Evolutionary conservation across 2,113 vertebrate genomes (phyloP).

Genomic region (Scomber scombrus): DNA sequence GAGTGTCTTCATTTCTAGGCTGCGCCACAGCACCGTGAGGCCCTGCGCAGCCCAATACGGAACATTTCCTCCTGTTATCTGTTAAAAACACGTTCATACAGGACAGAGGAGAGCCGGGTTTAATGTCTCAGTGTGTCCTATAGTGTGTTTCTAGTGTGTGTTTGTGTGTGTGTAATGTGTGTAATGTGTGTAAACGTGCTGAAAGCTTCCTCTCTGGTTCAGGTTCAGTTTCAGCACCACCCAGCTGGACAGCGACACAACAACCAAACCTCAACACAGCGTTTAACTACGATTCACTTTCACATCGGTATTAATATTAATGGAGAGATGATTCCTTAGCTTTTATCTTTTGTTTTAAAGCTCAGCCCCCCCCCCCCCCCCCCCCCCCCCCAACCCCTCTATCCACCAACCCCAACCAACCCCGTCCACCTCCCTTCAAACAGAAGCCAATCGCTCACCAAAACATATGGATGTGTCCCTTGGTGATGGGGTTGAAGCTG

Average conservation of each 20-base stretch:
- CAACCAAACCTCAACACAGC: not conserved
- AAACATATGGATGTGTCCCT: constrained; percentile 98
- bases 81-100: not conserved
- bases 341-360: too few relatives aligned
- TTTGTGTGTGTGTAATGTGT: not conserved
- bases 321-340: too few relatives aligned
- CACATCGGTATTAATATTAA: too few relatives aligned
- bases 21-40: constrained; percentile 48
- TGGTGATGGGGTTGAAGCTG: constrained; percentile 98
- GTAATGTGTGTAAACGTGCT: too few relatives aligned
- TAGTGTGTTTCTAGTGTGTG: not conserved
- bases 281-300: too few relatives aligned
- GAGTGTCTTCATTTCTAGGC: constrained; percentile 3
- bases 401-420: not conserved
- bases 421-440: not conserved
- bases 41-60: not conserved
- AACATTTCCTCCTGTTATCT: not conserved
- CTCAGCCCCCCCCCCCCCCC: too few relatives aligned
- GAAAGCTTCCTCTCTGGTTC: constrained; percentile 9
- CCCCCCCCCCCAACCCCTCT: too few relatives aligned
- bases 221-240: constrained; percentile 56
- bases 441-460: constrained; percentile 84
- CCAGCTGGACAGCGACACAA: constrained; percentile 33
- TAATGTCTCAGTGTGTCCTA: not conserved
- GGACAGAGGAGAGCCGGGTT: not conserved